Conservation (phyloP, 2,113 vertebrate genomes). For the Murina feae region DNA sequence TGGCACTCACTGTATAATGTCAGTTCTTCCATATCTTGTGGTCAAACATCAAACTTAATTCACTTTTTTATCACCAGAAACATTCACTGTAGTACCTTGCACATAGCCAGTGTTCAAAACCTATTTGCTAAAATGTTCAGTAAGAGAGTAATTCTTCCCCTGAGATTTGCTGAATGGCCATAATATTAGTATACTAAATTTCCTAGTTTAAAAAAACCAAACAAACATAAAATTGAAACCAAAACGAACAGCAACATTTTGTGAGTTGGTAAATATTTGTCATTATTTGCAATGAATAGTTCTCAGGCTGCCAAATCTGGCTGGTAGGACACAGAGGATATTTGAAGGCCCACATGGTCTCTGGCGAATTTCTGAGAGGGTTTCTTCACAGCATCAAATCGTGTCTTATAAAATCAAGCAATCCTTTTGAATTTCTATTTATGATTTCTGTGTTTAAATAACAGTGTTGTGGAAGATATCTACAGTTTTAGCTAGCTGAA, state of each 20-base stretch:
- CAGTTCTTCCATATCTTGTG: neutral
- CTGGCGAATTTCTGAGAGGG: neutral
- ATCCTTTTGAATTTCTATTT: conserved; percentile 40
- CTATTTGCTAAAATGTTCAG: neutral
- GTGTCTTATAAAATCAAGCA: neutral
- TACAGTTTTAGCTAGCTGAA: neutral
- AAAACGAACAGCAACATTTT: conserved; percentile 38
- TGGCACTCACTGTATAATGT: neutral
- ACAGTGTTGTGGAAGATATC: neutral
- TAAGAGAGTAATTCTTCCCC: neutral
- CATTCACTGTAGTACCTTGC: neutral
- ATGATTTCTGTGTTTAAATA: conserved; percentile 52
- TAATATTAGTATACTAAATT: neutral
- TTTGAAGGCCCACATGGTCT: conserved; percentile 27
- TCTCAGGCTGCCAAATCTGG: neutral
- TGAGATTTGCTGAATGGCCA: neutral
- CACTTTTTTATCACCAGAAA: neutral
- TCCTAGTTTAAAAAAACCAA: neutral
- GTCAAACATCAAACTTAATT: neutral
- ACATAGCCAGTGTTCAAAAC: neutral
- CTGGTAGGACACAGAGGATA: neutral
- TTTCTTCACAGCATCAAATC: neutral
- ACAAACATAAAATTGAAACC: conserved; percentile 5
- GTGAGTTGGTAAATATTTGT: conserved; percentile 40
- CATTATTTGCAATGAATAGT: conserved; percentile 18